Evolutionary conservation across 2,888 invertebrate genomes (phyloP).

Genomic region (Dendrolimus houi): DNA sequence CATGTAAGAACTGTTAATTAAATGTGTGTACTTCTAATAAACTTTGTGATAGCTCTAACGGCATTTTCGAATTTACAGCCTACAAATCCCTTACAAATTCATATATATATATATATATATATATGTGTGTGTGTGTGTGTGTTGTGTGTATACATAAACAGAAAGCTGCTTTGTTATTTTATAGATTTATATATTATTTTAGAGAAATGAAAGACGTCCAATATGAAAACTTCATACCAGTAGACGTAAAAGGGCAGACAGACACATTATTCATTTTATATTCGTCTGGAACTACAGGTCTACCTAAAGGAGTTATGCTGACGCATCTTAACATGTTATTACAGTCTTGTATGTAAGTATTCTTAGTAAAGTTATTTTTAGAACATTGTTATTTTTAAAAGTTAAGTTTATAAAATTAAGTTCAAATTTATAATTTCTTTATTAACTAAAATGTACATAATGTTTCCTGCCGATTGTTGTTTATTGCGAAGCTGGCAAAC

Average conservation of each 20-base stretch:
- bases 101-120: slow-evolving; percentile 25
- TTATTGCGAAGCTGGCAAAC: too few species aligned
- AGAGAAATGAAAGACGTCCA: neutral
- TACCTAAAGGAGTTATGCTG: slow-evolving; percentile 47
- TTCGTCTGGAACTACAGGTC: slow-evolving; percentile 55
- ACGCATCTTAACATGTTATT: slow-evolving; percentile 31
- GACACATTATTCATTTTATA: slow-evolving; percentile 44
- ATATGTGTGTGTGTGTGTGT: neutral
- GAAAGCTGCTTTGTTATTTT: slow-evolving; percentile 8
- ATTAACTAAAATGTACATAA: too few species aligned
- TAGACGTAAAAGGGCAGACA: slow-evolving; percentile 2
- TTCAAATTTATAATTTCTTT: too few species aligned
- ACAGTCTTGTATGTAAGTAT: too few species aligned
- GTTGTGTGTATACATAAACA: too few species aligned
- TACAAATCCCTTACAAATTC: slow-evolving; percentile 3
- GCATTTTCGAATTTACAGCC: too few species aligned
- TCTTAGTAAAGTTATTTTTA: too few species aligned
- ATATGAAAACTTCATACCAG: neutral
- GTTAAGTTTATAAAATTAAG: too few species aligned
- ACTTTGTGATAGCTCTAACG: slow-evolving; percentile 6
- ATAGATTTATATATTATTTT: slow-evolving; percentile 32
- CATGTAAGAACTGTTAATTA: too few species aligned
- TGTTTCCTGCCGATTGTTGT: too few species aligned
- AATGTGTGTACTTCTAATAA: slow-evolving; percentile 9
- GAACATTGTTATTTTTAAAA: too few species aligned